Base-by-base conservation (phyloP, 2,888 invertebrate species). In the Eilema depressum region DNA sequence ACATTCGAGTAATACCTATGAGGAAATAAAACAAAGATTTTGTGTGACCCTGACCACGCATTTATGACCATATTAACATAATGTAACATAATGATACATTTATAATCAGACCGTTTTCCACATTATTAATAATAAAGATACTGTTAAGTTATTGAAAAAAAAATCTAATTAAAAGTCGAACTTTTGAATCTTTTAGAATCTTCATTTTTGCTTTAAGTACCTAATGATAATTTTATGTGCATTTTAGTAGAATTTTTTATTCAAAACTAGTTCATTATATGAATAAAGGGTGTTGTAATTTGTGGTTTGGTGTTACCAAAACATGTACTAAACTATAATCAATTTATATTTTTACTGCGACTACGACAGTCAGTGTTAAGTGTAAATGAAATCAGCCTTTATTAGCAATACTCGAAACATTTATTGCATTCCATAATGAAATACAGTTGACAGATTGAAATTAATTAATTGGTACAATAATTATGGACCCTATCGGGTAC, bases 31-130 rank as follows among this genome's bases (percentile, higher is more conserved):
- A 53, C 10, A 53, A 53, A 20, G 53, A n/a, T 53, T 7, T 47
- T 20, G 1, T 47, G 47, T n/a, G 53, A 53, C 53, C 47, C 47
- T 37, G 12, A 20, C 7, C 53, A 53, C 53, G 4, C 10, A 53
- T 53, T n/a, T 53, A 53, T 53, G 53, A 53, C n/a, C n/a, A 20
- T 53, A 53, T n/a, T 53, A n/a, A 53, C 53, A 53, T 53, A n/a
- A n/a, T n/a, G n/a, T n/a, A n/a, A n/a, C n/a, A n/a, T n/a, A n/a
- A 53, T 53, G 53, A n/a, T 53, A n/a, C n/a, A 53, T 53, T 53
- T 53, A 53, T 53, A n/a, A 8, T n/a, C 53, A 20, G 8, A n/a
- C 0, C n/a, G 53, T 8, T 53, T 53, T 20, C 20, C 20, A 20
- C 17, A 20, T 5, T 17, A 28, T 4, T 26, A 17, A 59, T 20